These are phyloP conservation scores for Sarcophaga peregrina DNA, from an alignment of 1,140 invertebrate genomes.

Conservation along the genomic window DNA sequence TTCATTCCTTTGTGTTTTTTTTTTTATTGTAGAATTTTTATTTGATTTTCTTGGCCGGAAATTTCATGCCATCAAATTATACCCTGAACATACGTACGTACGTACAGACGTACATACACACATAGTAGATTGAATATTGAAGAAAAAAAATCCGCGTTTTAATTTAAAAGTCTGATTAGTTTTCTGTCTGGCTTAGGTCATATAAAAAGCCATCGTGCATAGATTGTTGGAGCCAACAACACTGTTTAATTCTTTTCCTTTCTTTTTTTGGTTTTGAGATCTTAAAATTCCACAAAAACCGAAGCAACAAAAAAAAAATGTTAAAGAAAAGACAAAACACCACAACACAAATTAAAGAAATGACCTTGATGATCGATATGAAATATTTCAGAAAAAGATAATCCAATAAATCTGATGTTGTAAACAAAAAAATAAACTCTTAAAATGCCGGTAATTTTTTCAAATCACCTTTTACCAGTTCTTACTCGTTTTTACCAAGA, in stretches of 20 bases:
- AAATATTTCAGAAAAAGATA: no score
- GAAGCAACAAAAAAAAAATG: neutral
- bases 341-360: neutral
- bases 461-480: no score
- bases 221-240: conserved; percentile 2
- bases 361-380: neutral
- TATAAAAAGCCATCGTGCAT: conserved; percentile 11
- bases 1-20: conserved; percentile 29
- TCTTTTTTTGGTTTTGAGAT: neutral
- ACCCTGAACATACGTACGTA: neutral
- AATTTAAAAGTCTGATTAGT: conserved; percentile 39
- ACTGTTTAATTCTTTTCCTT: neutral
- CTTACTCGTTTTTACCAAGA: no score
- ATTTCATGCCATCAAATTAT: conserved; percentile 41
- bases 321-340: neutral
- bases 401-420: no score
- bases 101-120: no score
- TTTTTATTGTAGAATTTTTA: conserved; percentile 23
- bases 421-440: no score
- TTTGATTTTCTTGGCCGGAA: conserved; percentile 32
- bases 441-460: no score
- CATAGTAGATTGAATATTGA: no score
- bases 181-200: conserved; percentile 34
- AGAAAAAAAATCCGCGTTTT: conserved; percentile 34
- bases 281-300: neutral